Evolutionary conservation across 2,888 invertebrate genomes (phyloP).

Genomic region (Athripsodes cinereus): DNA sequence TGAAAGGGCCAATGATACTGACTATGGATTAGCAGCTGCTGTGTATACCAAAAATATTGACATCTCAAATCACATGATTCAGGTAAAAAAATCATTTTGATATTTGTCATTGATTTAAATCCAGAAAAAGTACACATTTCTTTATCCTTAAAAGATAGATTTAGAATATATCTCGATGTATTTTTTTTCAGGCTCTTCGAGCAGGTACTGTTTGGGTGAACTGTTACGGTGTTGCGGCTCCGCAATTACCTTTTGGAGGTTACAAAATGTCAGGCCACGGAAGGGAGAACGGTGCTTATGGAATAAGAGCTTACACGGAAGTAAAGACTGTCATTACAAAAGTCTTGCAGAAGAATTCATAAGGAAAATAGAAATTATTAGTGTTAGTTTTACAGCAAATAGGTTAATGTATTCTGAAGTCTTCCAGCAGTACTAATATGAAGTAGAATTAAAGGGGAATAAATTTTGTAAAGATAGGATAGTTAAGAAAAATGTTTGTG

Average conservation of each 20-base stretch:
- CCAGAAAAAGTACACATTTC: too few species aligned
- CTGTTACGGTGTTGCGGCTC: constrained; percentile 80
- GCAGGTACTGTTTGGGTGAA: constrained; percentile 87
- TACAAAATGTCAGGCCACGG: constrained; percentile 96
- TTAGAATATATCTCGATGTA: too few species aligned
- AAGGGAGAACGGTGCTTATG: constrained; percentile 93
- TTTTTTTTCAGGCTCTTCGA: constrained; percentile 54
- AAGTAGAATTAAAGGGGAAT: too few species aligned
- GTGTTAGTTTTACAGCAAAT: too few species aligned
- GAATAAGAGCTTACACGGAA: constrained; percentile 88
- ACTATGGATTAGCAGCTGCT: constrained; percentile 92
- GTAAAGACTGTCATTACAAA: constrained; percentile 84
- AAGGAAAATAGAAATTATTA: too few species aligned
- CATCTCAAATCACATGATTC: constrained; percentile 74
- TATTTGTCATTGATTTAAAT: too few species aligned
- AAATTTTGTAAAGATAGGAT: too few species aligned
- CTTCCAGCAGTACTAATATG: too few species aligned
- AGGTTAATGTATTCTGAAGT: too few species aligned
- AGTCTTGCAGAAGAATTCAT: constrained; percentile 71
- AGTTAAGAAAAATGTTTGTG: too few species aligned
- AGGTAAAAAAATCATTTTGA: too few species aligned
- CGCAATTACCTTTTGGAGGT: constrained; percentile 92
- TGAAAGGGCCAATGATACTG: constrained; percentile 78
- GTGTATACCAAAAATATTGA: constrained; percentile 90
- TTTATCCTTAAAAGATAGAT: too few species aligned